Evolutionary conservation across 2,888 invertebrate genomes (phyloP).

Genomic region (Pherbina coryleti): DNA sequence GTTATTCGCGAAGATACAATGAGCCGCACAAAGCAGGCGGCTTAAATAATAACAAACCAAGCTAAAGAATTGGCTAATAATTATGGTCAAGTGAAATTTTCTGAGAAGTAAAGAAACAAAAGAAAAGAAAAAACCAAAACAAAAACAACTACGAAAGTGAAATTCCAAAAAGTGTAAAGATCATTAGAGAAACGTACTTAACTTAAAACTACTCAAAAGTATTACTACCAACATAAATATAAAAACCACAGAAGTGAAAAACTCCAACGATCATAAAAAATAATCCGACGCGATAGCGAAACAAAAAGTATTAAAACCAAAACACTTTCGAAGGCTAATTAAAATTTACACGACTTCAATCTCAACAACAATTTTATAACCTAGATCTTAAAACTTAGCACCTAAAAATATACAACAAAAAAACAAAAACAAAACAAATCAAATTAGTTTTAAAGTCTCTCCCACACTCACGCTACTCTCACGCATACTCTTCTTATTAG

Average conservation of each 20-base stretch:
- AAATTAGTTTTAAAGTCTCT: background rate
- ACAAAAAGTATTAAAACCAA: constrained; percentile 40
- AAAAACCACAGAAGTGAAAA: constrained; percentile 46
- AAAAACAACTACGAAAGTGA: background rate
- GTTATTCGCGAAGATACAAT: constrained; percentile 21
- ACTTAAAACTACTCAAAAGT: constrained; percentile 43
- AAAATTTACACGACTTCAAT: constrained; percentile 11
- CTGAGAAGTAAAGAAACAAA: background rate
- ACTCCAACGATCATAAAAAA: background rate
- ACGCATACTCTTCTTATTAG: constrained; percentile 29
- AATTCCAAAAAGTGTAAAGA: constrained; percentile 24
- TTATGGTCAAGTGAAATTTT: constrained; percentile 6
- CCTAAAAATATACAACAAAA: constrained; percentile 16
- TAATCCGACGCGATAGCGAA: constrained; percentile 1
- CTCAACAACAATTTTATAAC: constrained; percentile 17
- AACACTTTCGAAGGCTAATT: constrained; percentile 23
- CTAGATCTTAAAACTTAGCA: constrained; percentile 21
- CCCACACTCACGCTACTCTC: background rate
- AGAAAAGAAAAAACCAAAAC: background rate
- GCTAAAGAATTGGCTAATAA: background rate
- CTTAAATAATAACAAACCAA: constrained; percentile 12
- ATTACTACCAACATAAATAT: constrained; percentile 41
- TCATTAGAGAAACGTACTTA: constrained; percentile 41
- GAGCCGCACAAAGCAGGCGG: constrained; percentile 25
- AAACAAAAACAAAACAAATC: background rate